phyloP scores from a whole-genome alignment of 2,888 invertebrate genomes.

The Papilio gigon region DNA sequence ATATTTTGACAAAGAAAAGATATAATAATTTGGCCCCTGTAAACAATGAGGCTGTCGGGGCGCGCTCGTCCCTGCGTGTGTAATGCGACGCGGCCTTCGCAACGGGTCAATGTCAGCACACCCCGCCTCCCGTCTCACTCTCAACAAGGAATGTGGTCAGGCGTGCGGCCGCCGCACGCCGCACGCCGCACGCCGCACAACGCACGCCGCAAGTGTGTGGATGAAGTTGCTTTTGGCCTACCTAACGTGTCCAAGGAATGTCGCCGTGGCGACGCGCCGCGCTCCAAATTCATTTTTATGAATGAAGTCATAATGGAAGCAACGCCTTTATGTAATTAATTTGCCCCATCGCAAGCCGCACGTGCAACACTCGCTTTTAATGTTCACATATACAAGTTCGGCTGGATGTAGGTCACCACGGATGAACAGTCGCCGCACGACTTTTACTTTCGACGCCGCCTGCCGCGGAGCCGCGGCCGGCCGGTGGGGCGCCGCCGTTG shows the following conservation, averaged over 20 bases:
- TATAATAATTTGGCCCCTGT: neutral
- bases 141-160: neutral
- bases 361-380: neutral
- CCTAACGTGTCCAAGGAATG: neutral
- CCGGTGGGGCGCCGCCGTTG: conserved; percentile 19
- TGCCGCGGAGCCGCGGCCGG: conserved; percentile 26
- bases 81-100: conserved; percentile 1
- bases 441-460: conserved; percentile 38
- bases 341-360: neutral
- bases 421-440: neutral
- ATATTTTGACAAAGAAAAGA: neutral
- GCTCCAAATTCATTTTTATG: neutral
- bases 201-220: neutral
- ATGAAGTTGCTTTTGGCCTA: neutral
- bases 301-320: neutral
- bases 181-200: neutral
- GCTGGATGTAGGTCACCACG: neutral
- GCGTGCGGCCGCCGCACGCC: neutral
- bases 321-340: neutral
- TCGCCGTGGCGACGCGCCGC: neutral
- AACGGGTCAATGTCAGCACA: conserved; percentile 11
- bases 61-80: neutral
- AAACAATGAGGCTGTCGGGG: neutral
- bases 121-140: neutral
- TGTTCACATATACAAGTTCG: neutral